Conservation (phyloP, 2,113 vertebrate species). For the Corythoichthys haematopterus region DNA sequence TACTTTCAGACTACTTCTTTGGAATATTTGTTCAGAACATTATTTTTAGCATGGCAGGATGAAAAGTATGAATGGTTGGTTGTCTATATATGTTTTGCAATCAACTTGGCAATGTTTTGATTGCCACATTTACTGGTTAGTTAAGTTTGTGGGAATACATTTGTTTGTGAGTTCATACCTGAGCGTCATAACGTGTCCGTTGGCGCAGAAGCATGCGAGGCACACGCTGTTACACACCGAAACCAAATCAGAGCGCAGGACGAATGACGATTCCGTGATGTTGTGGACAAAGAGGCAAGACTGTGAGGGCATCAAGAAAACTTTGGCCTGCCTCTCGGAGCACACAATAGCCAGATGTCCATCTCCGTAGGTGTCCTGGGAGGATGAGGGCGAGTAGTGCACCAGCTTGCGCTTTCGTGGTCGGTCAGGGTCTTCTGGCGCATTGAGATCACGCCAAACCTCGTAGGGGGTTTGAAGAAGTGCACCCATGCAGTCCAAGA, state of each 20-base stretch:
- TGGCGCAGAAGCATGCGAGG: slow-evolving; percentile 95
- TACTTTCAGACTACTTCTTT: not conserved
- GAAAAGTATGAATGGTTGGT: too few relatives aligned
- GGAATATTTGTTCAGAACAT: not conserved
- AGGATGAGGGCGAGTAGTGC: slow-evolving; percentile 82
- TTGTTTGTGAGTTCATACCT: slow-evolving; percentile 72
- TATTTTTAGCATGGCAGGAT: too few relatives aligned
- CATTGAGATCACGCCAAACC: slow-evolving; percentile 86
- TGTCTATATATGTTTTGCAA: too few relatives aligned
- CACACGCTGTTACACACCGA: slow-evolving; percentile 86
- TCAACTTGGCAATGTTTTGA: not conserved
- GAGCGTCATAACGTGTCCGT: slow-evolving; percentile 94
- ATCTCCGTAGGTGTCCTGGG: slow-evolving; percentile 83
- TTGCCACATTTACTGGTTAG: not conserved
- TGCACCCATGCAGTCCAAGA: slow-evolving; percentile 82
- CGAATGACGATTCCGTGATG: slow-evolving; percentile 97
- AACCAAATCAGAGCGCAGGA: slow-evolving; percentile 87
- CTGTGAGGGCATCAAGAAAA: slow-evolving; percentile 95
- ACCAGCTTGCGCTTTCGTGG: slow-evolving; percentile 83
- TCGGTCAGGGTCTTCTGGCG: slow-evolving; percentile 81
- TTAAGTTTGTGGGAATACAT: not conserved
- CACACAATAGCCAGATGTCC: slow-evolving; percentile 91
- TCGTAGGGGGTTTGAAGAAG: slow-evolving; percentile 85
- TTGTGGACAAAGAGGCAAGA: slow-evolving; percentile 92
- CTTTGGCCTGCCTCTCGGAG: slow-evolving; percentile 97